These are phyloP conservation scores for Corythoichthys intestinalis DNA, from an alignment of 2,113 vertebrate genomes.

Conservation along the genomic window DNA sequence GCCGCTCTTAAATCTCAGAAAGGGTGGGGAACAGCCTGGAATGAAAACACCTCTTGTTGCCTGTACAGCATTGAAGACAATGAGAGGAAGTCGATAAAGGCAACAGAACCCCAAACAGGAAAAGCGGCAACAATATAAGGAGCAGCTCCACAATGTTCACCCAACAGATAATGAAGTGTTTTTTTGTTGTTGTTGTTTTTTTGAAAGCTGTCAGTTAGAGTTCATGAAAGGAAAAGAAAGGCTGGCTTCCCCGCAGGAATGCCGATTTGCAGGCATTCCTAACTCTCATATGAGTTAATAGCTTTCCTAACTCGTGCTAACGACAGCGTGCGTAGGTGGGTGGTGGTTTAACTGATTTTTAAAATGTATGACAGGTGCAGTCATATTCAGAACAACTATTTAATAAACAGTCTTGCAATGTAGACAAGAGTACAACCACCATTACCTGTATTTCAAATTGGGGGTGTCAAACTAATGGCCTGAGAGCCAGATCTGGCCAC, in stretches of 20 bases:
- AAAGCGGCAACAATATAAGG: conserved; percentile 3
- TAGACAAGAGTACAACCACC: neutral
- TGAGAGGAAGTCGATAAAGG: conserved; percentile 41
- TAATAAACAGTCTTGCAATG: neutral
- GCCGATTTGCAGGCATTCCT: conserved; percentile 22
- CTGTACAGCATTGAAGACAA: conserved; percentile 30
- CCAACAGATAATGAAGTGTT: neutral
- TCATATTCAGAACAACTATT: neutral
- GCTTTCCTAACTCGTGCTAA: neutral
- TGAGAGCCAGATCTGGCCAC: too few relatives aligned
- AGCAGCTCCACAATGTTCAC: neutral
- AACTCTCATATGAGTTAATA: conserved; percentile 19
- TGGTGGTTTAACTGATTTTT: neutral
- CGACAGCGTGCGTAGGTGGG: neutral
- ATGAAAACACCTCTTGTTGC: conserved; percentile 9
- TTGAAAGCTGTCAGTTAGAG: conserved; percentile 24
- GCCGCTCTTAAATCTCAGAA: conserved; percentile 3
- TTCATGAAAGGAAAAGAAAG: conserved; percentile 22
- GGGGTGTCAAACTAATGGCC: too few relatives aligned
- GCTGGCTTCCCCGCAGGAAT: conserved; percentile 22
- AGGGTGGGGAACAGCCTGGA: conserved; percentile 4
- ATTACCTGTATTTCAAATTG: neutral
- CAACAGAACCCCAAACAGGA: conserved; percentile 1
- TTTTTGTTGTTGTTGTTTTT: neutral
- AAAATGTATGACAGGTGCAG: neutral